These are phyloP conservation scores for Syngnathoides biaculeatus DNA, from an alignment of 2,113 vertebrate species.

Conservation along the genomic window DNA sequence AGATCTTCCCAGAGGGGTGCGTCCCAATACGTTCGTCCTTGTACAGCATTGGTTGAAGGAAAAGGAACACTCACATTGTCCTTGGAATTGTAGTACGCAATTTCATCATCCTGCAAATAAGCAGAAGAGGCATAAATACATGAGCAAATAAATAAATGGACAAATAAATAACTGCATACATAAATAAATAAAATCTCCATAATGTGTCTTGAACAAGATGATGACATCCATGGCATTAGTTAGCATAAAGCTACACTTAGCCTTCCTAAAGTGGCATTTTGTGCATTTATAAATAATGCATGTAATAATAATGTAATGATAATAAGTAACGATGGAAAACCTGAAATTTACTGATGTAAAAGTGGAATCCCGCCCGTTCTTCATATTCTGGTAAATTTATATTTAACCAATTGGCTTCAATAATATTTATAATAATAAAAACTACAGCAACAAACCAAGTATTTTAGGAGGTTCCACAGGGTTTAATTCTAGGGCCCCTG, in stretches of 20 bases:
- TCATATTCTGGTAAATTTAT: background rate
- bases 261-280: constrained; percentile 25
- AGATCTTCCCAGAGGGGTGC: background rate
- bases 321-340: too few species aligned
- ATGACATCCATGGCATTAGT: background rate
- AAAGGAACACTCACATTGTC: constrained; percentile 82
- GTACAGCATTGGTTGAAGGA: background rate
- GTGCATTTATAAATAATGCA: too few species aligned
- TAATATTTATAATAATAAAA: background rate
- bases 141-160: background rate
- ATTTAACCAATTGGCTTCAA: background rate
- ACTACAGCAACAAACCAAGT: background rate
- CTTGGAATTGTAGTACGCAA: constrained; percentile 95
- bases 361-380: too few species aligned
- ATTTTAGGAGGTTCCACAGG: background rate
- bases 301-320: too few species aligned
- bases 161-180: too few species aligned
- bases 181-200: constrained; percentile 32
- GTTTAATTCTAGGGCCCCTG: background rate
- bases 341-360: too few species aligned
- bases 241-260: background rate
- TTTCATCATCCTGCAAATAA: constrained; percentile 82
- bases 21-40: background rate
- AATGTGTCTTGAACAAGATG: background rate
- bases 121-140: constrained; percentile 13